Conservation (phyloP, 2,888 invertebrate species). For the Beris chalybata region DNA sequence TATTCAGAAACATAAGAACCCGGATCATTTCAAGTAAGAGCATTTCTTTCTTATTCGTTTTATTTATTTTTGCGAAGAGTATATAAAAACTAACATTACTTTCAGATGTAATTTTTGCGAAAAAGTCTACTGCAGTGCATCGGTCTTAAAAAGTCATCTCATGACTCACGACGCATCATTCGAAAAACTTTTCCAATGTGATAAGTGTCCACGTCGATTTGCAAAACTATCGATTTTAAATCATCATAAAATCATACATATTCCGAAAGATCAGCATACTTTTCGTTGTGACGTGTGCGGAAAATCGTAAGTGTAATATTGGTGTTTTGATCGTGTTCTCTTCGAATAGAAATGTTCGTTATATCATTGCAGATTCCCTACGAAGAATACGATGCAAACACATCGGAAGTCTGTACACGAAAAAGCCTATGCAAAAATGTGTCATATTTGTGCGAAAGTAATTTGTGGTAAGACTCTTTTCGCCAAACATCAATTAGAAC, state of each 20-base stretch:
- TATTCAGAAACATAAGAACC: slow-evolving; percentile 51
- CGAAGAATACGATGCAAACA: slow-evolving; percentile 17
- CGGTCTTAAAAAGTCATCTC: slow-evolving; percentile 51
- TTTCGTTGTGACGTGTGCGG: slow-evolving; percentile 47
- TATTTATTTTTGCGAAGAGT: not conserved
- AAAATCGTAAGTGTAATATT: slow-evolving; percentile 44
- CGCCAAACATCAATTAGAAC: slow-evolving; percentile 49
- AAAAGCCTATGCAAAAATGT: slow-evolving; percentile 38
- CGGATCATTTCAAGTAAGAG: slow-evolving; percentile 53
- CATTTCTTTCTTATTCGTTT: not conserved
- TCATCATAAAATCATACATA: slow-evolving; percentile 51
- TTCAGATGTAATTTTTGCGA: slow-evolving; percentile 50
- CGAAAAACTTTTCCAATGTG: slow-evolving; percentile 49
- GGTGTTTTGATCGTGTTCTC: not conserved
- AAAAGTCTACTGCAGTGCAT: slow-evolving; percentile 51
- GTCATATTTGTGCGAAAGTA: slow-evolving; percentile 52
- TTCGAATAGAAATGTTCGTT: not conserved
- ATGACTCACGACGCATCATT: slow-evolving; percentile 51
- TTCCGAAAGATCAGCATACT: slow-evolving; percentile 47
- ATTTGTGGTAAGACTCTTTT: slow-evolving; percentile 48
- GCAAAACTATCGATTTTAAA: slow-evolving; percentile 51
- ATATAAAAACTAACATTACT: not conserved
- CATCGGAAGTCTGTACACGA: slow-evolving; percentile 26
- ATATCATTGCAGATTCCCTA: slow-evolving; percentile 22
- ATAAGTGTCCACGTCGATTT: slow-evolving; percentile 51